phyloP scores from a whole-genome alignment of 30 jellyfish, hydroid and myxozoan genomes.

The Pseudorhiza aurosa region DNA sequence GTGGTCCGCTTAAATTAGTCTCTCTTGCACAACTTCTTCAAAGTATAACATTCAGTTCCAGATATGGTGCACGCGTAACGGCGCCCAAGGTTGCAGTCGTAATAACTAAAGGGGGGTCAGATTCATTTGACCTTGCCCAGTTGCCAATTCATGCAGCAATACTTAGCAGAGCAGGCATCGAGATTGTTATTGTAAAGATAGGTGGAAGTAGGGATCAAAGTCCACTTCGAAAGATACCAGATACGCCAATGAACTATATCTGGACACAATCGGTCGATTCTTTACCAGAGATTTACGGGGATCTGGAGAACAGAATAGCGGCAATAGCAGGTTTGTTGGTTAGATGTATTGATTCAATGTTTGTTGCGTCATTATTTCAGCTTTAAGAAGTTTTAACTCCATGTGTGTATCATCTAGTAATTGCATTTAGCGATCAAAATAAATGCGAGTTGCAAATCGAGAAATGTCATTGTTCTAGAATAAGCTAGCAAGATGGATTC shows the following conservation, averaged over 20 bases:
- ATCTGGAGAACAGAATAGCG: constrained; percentile 45
- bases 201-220: constrained; percentile 11
- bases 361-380: no score
- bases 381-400: no score
- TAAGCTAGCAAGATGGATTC: no score
- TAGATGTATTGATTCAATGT: no score
- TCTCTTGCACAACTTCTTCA: constrained; percentile 5
- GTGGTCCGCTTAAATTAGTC: constrained; percentile 8
- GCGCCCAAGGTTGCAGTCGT: constrained; percentile 67
- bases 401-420: no score
- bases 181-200: constrained; percentile 32
- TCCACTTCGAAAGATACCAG: constrained; percentile 32
- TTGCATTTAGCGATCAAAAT: no score
- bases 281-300: constrained; percentile 63
- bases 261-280: background rate
- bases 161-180: constrained; percentile 51
- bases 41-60: constrained; percentile 27
- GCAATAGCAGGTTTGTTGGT: constrained; percentile 31
- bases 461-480: no score
- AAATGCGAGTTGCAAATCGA: no score
- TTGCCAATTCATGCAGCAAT: constrained; percentile 37
- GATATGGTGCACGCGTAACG: constrained; percentile 62
- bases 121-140: constrained; percentile 14
- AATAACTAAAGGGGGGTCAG: constrained; percentile 43
- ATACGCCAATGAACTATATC: constrained; percentile 33